Evolutionary conservation across 1,140 invertebrate genomes (phyloP), one percentile per base, ranked within the genome.

Genomic region (Melitaea cinxia): DNA sequence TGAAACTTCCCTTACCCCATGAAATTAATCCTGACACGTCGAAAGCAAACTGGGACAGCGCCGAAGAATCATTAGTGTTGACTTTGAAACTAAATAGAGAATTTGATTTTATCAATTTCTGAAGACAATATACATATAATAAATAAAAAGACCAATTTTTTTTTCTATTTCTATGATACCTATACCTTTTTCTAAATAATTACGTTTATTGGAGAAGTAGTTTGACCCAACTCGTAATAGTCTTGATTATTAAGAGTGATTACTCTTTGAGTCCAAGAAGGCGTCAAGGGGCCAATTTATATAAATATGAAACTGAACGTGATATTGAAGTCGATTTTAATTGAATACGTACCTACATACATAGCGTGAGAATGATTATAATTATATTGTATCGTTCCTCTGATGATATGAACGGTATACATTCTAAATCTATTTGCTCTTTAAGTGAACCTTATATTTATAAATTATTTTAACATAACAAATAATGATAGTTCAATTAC

Each of bases 71-170:
- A 15, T 89, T 98, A 37, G 92, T 93, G 66, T 89, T 97, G 10
- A 95, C 94, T 15, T 84, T 97, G 35, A 92, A 92, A 28, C 91
- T 97, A 73, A 86, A 91, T 30, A 92, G 96, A 63, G 96, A 97
- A 80, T 94, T 96, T 75, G 96, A 97, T 91, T 94, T 92, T 79
- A 88, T 97, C 26, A 97, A 98, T 91, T 97, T 96, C 91, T 97
- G 92, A 95, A 47, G 9, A n/a, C 5, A 12, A 19, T 2, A 42
- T 6, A 17, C 15, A 7, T 42, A 19, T 23, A 23, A 12, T 12
- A 47, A n/a, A 12, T 21, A 23, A 9, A 24, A 47, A 47, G 42
- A 10, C n/a, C n/a, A 47, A 23, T 14, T 5, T 23, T 47, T 6
- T 4, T 21, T 47, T 23, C 12, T 42, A 42, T 42, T 42, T 42